These are phyloP conservation scores for Parazoanthus swiftii DNA, from an alignment of 92 coral and sea anemone species.

Conservation along the genomic window DNA sequence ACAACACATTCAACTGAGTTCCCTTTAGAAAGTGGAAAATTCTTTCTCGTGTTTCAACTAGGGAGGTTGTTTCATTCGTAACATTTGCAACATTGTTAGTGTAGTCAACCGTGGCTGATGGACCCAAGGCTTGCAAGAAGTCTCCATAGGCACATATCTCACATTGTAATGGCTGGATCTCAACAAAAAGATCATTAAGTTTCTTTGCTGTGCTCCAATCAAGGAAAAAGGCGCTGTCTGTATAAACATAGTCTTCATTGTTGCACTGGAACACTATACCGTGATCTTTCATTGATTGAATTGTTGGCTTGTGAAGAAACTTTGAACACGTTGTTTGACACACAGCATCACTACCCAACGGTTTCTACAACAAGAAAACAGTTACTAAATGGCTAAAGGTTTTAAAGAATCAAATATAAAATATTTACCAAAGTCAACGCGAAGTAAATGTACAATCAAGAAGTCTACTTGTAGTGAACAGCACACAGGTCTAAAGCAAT, in stretches of 20 bases:
- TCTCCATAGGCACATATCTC: conserved; percentile 97
- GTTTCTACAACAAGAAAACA: background rate
- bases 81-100: conserved; percentile 91
- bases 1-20: conserved; percentile 81
- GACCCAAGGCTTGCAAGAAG: conserved; percentile 92
- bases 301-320: conserved; percentile 93
- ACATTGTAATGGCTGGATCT: conserved; percentile 77
- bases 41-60: conserved; percentile 77
- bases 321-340: conserved; percentile 71
- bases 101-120: conserved; percentile 73
- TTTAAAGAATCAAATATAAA: too few species aligned
- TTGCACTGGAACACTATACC: conserved; percentile 62
- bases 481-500: too few species aligned
- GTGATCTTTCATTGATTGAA: conserved; percentile 74
- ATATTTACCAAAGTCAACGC: too few species aligned
- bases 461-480: too few species aligned
- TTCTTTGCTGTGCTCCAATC: conserved; percentile 54
- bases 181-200: conserved; percentile 30
- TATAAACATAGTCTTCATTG: conserved; percentile 77
- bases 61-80: conserved; percentile 73
- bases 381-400: too few species aligned
- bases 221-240: conserved; percentile 71
- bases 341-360: conserved; percentile 34
- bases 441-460: too few species aligned
- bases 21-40: conserved; percentile 86